These are phyloP conservation scores for Parascotia fuliginaria DNA, from an alignment of 2,888 invertebrate species.

Conservation along the genomic window DNA sequence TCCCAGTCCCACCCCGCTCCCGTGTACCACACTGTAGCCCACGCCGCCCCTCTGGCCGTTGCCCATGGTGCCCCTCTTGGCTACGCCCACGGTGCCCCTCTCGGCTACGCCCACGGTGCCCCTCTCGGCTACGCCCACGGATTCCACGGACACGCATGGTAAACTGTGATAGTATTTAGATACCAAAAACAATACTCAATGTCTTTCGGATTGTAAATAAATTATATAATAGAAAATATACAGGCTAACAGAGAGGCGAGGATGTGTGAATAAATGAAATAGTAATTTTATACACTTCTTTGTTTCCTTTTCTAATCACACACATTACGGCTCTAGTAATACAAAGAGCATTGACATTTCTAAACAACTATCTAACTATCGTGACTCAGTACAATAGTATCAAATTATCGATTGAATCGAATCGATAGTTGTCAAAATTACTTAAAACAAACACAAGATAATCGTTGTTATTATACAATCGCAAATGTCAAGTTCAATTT, in stretches of 20 bases:
- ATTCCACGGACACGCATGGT: conserved; percentile 70
- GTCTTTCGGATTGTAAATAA: conserved; percentile 73
- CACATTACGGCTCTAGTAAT: no score
- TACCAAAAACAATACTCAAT: conserved; percentile 79
- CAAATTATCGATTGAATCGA: conserved; percentile 17
- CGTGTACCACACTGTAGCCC: conserved; percentile 61
- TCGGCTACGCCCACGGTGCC: conserved; percentile 50
- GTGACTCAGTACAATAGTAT: conserved; percentile 12
- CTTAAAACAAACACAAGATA: conserved; percentile 34
- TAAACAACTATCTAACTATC: conserved; percentile 4
- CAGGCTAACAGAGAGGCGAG: conserved; percentile 75
- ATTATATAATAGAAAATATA: conserved; percentile 68
- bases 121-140: conserved; percentile 47
- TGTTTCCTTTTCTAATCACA: conserved; percentile 14
- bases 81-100: conserved; percentile 50
- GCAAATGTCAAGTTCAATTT: conserved; percentile 42
- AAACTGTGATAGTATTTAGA: conserved; percentile 78
- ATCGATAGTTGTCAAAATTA: conserved; percentile 28
- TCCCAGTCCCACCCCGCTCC: conserved; percentile 75
- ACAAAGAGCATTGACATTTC: conserved; percentile 9
- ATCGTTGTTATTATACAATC: conserved; percentile 22
- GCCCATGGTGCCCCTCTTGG: conserved; percentile 49
- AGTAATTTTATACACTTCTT: conserved; percentile 50
- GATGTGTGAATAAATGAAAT: conserved; percentile 83
- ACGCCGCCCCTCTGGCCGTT: conserved; percentile 52